phyloP scores from a whole-genome alignment of 2,888 invertebrate genomes.

The Drosophila robusta region DNA sequence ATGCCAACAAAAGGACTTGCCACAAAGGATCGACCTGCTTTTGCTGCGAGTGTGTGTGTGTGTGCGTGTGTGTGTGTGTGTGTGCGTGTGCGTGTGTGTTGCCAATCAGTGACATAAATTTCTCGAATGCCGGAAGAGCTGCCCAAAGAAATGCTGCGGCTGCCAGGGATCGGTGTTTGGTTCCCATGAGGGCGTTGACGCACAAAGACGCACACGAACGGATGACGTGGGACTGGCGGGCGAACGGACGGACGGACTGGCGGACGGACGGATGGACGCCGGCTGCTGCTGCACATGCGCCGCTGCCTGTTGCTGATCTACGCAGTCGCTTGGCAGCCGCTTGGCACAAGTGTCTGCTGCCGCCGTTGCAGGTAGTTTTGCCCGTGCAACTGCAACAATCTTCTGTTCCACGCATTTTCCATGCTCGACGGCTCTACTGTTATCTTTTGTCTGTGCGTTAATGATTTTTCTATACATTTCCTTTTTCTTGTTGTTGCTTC shows the following conservation, averaged over 20 bases:
- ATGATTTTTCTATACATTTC: conserved; percentile 80
- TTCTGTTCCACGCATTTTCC: conserved; percentile 10
- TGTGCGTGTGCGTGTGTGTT: conserved; percentile 33
- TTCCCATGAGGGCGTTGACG: conserved; percentile 81
- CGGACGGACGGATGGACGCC: conserved; percentile 9
- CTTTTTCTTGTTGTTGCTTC: conserved; percentile 35
- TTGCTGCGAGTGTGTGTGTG: not conserved
- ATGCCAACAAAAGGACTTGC: conserved; percentile 54
- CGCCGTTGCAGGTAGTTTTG: conserved; percentile 53
- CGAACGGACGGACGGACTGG: conserved; percentile 2
- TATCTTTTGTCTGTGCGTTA: conserved; percentile 74
- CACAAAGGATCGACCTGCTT: conserved; percentile 48
- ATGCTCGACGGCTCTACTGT: conserved; percentile 36
- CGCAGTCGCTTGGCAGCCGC: conserved; percentile 54
- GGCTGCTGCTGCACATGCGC: conserved; percentile 64
- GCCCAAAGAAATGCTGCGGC: conserved; percentile 43
- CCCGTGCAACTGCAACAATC: conserved; percentile 20
- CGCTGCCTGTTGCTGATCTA: conserved; percentile 5
- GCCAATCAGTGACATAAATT: conserved; percentile 79
- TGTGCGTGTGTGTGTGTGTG: not conserved
- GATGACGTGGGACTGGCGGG: conserved; percentile 11
- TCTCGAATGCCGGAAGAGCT: conserved; percentile 61
- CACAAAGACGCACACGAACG: conserved; percentile 62
- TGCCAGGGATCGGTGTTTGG: conserved; percentile 46
- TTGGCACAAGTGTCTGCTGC: conserved; percentile 68